Conservation (phyloP, 2,113 vertebrate genomes). For the Oncorhynchus masou region DNA sequence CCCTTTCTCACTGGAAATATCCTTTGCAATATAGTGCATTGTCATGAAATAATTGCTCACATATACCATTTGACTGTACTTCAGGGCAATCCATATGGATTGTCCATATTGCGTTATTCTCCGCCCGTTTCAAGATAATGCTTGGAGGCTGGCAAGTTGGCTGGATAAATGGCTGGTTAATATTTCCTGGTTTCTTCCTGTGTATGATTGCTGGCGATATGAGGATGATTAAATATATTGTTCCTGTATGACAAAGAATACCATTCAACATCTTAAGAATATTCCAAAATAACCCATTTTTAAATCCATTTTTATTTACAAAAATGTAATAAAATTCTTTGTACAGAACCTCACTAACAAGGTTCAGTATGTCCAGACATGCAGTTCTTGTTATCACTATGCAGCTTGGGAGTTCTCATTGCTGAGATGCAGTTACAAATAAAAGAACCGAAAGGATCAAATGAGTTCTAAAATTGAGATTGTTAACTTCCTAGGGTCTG, state of each 20-base stretch:
- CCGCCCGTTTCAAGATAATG: not conserved
- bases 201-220: not conserved
- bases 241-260: not conserved
- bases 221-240: not conserved
- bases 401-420: constrained; percentile 64
- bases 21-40: not conserved
- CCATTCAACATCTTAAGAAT: not conserved
- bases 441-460: constrained; percentile 52
- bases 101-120: not conserved
- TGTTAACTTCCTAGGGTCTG: constrained; percentile 76
- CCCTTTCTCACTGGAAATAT: no score
- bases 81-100: not conserved
- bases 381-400: constrained; percentile 71
- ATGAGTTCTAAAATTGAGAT: constrained; percentile 47
- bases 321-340: constrained; percentile 99
- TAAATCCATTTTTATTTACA: constrained; percentile 98
- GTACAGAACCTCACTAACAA: constrained; percentile 87
- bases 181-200: not conserved
- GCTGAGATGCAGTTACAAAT: constrained; percentile 82
- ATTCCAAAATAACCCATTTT: constrained; percentile 49
- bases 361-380: constrained; percentile 70
- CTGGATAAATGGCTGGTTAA: not conserved
- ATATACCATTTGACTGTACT: not conserved
- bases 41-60: not conserved
- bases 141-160: no score